Evolutionary conservation across 2,888 invertebrate genomes (phyloP), one percentile per base, ranked within the genome.

Genomic region (Entomobrya proxima): DNA sequence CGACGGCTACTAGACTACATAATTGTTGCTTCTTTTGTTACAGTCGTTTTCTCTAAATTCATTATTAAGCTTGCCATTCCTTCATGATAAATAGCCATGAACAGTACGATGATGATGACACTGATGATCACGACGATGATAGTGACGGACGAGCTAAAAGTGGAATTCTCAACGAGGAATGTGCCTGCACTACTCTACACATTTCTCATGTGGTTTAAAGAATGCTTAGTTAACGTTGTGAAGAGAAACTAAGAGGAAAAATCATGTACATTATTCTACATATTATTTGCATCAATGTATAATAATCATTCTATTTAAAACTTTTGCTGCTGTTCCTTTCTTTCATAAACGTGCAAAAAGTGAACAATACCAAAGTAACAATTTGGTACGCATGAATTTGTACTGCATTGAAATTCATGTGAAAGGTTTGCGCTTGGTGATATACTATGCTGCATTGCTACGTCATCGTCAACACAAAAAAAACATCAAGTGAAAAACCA

Each of bases 1-100:
- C 69, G 69, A 69, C 69, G 44, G 69, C 69, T 69, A 69, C 69
- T 69, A 40, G 40, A 67, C 40, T 67, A 69, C 44, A 44, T 69
- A 69, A 69, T 44, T 69, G 69, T 69, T 69, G 69, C 69, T 69
- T 44, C 44, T 69, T 44, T 44, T 44, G 69, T 69, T 40, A 69
- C 44, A 58, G 11, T 69, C 32, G n/a, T 61, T 52, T 40, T 44
- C 24, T 40, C 9, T 18, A 44, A 69, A 69, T 27, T 69, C 69
- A 27, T 69, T 69, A 69, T 67, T 67, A 37, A 44, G 69, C 27
- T 69, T 69, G 69, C 69, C 69, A 69, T 40, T 69, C 69, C 69
- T 44, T 69, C 44, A 40, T 69, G 69, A 69, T 69, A 44, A 69
- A 69, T 69, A 69, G 69, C 69, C 69, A 69, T 69, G 69, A 69